Conservation (phyloP, 2,888 invertebrate genomes). For the Hemicrepidius hirtus region DNA sequence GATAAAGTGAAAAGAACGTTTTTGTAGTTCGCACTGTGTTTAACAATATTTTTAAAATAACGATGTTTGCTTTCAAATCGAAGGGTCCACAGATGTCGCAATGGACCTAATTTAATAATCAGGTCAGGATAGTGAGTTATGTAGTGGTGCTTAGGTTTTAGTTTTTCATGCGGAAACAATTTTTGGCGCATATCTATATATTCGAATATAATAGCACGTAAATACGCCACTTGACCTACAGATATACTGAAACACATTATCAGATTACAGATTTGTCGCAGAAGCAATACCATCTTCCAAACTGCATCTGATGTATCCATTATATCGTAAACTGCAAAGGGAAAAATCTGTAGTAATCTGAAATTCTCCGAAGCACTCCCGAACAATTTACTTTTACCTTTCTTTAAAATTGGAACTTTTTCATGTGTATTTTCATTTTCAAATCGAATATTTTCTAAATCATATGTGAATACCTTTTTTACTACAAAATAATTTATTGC, state of each 20-base stretch:
- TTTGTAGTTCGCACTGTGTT: constrained; percentile 49
- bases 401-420: constrained; percentile 33
- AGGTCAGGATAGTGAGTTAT: constrained; percentile 56
- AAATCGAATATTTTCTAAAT: constrained; percentile 44
- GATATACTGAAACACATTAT: constrained; percentile 21
- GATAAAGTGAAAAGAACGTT: constrained; percentile 43
- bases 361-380: constrained; percentile 37
- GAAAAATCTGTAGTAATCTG: constrained; percentile 30
- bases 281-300: constrained; percentile 38
- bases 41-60: constrained; percentile 48
- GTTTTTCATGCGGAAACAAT: constrained; percentile 42
- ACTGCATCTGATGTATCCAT: constrained; percentile 1
- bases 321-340: constrained; percentile 31
- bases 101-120: constrained; percentile 55
- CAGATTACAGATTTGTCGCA: constrained; percentile 22
- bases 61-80: constrained; percentile 58
- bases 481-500: constrained; percentile 53
- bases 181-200: constrained; percentile 40
- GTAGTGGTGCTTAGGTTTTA: constrained; percentile 58
- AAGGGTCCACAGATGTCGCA: constrained; percentile 53
- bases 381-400: constrained; percentile 43
- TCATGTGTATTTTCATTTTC: constrained; percentile 44
- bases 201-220: constrained; percentile 18
- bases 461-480: constrained; percentile 35
- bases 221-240: constrained; percentile 27